Evolutionary conservation across 2,888 invertebrate genomes (phyloP).

Genomic region (Morpho deidamia): DNA sequence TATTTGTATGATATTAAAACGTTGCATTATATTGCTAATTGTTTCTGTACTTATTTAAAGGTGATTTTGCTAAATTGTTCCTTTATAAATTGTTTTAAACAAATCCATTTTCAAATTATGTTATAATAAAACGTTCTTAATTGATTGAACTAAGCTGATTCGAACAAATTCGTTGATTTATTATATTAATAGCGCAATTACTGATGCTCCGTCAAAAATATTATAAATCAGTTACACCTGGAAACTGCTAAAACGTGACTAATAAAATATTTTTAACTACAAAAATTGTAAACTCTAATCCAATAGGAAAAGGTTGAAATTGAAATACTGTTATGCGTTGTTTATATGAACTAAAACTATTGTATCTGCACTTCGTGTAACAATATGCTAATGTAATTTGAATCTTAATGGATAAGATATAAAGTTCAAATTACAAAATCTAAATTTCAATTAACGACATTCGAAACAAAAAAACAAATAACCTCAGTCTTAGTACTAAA

Average conservation of each 20-base stretch:
- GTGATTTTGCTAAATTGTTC: no score
- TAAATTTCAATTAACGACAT: background rate
- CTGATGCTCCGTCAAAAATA: slow-evolving; percentile 14
- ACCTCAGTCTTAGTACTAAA: slow-evolving; percentile 4
- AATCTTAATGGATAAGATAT: no score
- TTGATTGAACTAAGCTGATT: background rate
- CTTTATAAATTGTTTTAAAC: no score
- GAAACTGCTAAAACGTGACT: slow-evolving; percentile 45
- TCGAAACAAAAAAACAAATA: background rate
- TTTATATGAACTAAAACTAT: no score
- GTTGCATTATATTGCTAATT: no score
- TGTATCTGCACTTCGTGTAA: no score
- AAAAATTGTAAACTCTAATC: slow-evolving; percentile 14
- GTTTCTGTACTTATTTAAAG: no score
- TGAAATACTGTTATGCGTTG: background rate
- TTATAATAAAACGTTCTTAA: background rate
- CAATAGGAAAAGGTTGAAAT: slow-evolving; percentile 2
- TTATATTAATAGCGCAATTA: slow-evolving; percentile 23
- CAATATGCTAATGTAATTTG: no score
- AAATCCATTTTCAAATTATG: background rate
- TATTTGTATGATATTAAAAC: no score
- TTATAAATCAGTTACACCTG: slow-evolving; percentile 34
- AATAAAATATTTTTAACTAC: slow-evolving; percentile 37
- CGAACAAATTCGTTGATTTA: slow-evolving; percentile 5
- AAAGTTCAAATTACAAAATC: background rate